Evolutionary conservation across 2,113 vertebrate species (phyloP).

Genomic region (Proterorhinus semilunaris): DNA sequence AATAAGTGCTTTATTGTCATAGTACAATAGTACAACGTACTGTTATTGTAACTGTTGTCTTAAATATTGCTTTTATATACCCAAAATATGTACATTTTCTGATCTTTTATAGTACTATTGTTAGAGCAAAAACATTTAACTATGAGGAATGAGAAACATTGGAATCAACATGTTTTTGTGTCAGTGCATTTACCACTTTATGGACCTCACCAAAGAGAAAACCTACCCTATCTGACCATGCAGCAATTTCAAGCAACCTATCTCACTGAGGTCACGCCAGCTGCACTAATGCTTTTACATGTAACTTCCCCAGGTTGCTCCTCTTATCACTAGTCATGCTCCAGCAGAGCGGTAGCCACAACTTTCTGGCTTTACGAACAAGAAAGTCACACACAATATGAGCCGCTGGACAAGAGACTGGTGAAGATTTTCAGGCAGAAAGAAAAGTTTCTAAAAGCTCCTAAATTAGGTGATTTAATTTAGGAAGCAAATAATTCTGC

Average conservation of each 20-base stretch:
- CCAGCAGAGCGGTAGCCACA: slow-evolving; percentile 29
- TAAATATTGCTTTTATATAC: too few species aligned
- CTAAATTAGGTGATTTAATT: neutral
- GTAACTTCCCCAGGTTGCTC: slow-evolving; percentile 27
- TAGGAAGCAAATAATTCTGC: neutral
- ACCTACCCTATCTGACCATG: slow-evolving; percentile 3
- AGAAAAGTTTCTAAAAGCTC: neutral
- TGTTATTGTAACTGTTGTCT: neutral
- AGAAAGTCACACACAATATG: neutral
- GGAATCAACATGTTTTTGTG: neutral
- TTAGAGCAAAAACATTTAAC: too few species aligned
- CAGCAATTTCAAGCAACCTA: slow-evolving; percentile 20
- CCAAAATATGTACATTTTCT: too few species aligned
- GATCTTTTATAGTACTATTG: too few species aligned
- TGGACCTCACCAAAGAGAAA: neutral
- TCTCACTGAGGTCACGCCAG: slow-evolving; percentile 20
- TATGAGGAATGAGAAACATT: neutral
- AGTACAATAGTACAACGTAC: too few species aligned
- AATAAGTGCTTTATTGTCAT: too few species aligned
- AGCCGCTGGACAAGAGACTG: neutral
- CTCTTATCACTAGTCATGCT: slow-evolving; percentile 30
- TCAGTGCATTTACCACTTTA: neutral
- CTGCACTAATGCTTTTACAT: slow-evolving; percentile 23
- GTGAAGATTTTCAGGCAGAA: neutral
- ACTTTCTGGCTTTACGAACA: slow-evolving; percentile 22